Evolutionary conservation across 2,797 vertebrate species (phyloP), one percentile per base, ranked within the genome.

Genomic region (Myotis pilosus): DNA sequence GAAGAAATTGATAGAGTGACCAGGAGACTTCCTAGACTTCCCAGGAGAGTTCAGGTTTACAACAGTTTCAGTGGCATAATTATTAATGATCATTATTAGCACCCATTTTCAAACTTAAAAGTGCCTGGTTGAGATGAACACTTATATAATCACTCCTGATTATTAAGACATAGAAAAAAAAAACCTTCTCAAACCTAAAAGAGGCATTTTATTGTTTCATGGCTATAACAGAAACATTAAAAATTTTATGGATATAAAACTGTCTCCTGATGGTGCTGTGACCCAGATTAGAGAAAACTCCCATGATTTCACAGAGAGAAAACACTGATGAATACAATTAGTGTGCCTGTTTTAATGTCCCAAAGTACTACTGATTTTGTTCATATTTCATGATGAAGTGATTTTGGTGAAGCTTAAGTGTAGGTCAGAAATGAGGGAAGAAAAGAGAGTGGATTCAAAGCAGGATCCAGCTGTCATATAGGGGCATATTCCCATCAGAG

Each of bases 221-320:
- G 33, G 71, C 19, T 94, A 62, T 66, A 66, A 80, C 15, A 84
- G n/a, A 87, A 66, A 36, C 33, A 81, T 51, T 49, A 81, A 51
- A 85, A 76, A 5, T 49, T 9, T 78, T 82, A 57, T 7, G 8
- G n/a, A 4, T 81, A 28, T 68, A 64, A 62, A 23, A 47, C 25
- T 60, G 11, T 82, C 33, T 47, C 53, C n/a, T 51, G 30, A 41
- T 47, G 30, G 51, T 69, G 30, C 33, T 71, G 15, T 95, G 55
- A 68, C 47, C 30, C n/a, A 76, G 28, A 92, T 64, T 80, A 53
- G 49, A 84, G 23, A 62, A 87, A 75, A 92, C 3, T 57, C 5
- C 17, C 8, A 20, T 84, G 30, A 80, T 93, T 89, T 92, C 75
- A 89, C 36, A 78, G 23, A 83, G 55, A 12, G 60, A 89, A 92